These are phyloP conservation scores for Glaucomys volans DNA, from an alignment of 2,113 vertebrate species.

Conservation along the genomic window DNA sequence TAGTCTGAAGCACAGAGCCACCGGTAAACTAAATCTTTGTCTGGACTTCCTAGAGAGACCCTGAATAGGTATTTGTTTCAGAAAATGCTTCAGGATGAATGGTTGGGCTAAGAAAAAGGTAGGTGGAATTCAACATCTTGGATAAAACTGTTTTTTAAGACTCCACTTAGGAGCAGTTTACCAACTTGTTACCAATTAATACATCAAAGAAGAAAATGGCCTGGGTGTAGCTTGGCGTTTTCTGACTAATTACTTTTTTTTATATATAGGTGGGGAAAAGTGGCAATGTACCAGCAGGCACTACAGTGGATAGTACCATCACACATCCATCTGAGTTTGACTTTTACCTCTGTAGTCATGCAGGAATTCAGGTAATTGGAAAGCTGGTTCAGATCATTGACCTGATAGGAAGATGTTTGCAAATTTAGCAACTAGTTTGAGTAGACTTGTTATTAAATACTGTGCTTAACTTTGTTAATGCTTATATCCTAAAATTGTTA, in stretches of 20 bases:
- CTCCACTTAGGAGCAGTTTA: slow-evolving; percentile 28
- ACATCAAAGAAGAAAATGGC: slow-evolving; percentile 4
- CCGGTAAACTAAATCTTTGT: slow-evolving; percentile 31
- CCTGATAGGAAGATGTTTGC: slow-evolving; percentile 46
- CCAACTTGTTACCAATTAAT: slow-evolving; percentile 38
- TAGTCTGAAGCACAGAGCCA: neutral
- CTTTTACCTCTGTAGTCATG: slow-evolving; percentile 99
- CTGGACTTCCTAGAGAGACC: neutral
- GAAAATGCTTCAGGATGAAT: slow-evolving; percentile 54
- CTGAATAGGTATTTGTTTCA: neutral
- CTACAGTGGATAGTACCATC: slow-evolving; percentile 99
- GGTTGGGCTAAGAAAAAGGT: neutral
- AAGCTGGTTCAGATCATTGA: slow-evolving; percentile 57
- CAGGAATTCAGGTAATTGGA: slow-evolving; percentile 97
- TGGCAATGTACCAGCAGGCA: slow-evolving; percentile 98
- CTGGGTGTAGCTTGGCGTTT: neutral
- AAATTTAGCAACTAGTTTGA: slow-evolving; percentile 55
- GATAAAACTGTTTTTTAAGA: slow-evolving; percentile 35
- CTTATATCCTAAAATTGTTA: slow-evolving; percentile 23
- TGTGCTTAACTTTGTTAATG: neutral
- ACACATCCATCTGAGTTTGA: slow-evolving; percentile 99
- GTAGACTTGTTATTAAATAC: slow-evolving; percentile 57
- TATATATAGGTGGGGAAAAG: slow-evolving; percentile 96
- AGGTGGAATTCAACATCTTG: slow-evolving; percentile 17
- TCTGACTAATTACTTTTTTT: slow-evolving; percentile 71